These are phyloP conservation scores for Phylloscopus whistleri DNA, from an alignment of 2,113 vertebrate species.

Conservation along the genomic window DNA sequence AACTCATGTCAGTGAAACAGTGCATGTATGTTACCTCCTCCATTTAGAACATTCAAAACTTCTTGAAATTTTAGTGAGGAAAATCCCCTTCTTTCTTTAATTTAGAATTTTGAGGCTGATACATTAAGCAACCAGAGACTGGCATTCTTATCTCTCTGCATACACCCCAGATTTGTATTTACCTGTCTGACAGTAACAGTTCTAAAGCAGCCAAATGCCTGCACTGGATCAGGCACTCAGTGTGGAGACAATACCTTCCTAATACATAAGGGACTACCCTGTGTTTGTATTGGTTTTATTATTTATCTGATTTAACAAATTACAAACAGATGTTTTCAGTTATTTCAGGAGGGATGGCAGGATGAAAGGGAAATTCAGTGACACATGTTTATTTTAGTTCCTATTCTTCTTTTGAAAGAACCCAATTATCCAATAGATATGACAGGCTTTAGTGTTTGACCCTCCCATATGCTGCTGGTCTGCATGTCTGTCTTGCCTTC, in stretches of 20 bases:
- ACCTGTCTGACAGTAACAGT: neutral
- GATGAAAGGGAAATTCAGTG: neutral
- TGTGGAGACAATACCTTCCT: neutral
- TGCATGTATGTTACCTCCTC: neutral
- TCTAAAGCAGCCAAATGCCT: neutral
- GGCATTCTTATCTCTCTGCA: neutral
- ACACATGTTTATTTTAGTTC: neutral
- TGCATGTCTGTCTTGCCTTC: neutral
- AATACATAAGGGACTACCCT: neutral
- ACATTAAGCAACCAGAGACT: neutral
- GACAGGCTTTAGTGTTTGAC: neutral
- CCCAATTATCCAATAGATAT: neutral
- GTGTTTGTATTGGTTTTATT: neutral
- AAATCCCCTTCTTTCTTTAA: neutral
- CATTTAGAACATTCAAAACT: neutral
- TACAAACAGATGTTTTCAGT: neutral
- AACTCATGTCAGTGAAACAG: neutral
- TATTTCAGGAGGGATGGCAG: neutral
- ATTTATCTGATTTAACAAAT: neutral
- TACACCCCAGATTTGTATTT: neutral
- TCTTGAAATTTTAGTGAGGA: neutral
- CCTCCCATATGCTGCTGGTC: accelerated
- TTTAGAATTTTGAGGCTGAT: neutral
- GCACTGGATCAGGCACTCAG: neutral
- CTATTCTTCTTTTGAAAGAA: neutral